These are phyloP conservation scores for Artibeus lituratus DNA, from an alignment of 2,797 vertebrate species.

Conservation along the genomic window DNA sequence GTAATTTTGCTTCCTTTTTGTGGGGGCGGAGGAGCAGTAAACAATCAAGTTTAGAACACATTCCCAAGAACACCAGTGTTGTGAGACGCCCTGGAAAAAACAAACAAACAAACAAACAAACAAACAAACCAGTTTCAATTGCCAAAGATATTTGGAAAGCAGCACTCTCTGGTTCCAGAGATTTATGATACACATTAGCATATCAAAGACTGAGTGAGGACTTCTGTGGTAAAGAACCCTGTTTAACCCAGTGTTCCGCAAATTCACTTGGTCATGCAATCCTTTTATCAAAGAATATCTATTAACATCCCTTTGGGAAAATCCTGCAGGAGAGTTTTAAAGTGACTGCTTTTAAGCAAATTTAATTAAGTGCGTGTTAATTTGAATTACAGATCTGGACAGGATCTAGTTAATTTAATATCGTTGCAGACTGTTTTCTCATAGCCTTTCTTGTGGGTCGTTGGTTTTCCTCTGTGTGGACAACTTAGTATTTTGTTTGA, in stretches of 20 bases:
- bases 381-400: neutral
- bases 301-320: neutral
- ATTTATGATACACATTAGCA: conserved; percentile 28
- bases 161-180: conserved; percentile 1
- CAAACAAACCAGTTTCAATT: neutral
- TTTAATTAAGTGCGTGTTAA: conserved; percentile 15
- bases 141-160: neutral
- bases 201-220: neutral
- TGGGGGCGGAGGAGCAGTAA: neutral
- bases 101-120: neutral
- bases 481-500: neutral
- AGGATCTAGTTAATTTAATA: conserved; percentile 19
- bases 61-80: neutral
- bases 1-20: neutral
- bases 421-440: conserved; percentile 8
- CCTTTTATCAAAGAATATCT: neutral
- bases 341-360: conserved; percentile 1
- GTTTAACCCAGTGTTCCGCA: neutral
- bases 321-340: neutral
- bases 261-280: conserved; percentile 6
- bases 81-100: neutral
- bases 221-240: neutral
- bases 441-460: conserved; percentile 12
- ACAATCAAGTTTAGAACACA: neutral
- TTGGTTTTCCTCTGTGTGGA: neutral